Base-by-base conservation (phyloP, 2,888 invertebrate genomes). In the Rhagonycha fulva region DNA sequence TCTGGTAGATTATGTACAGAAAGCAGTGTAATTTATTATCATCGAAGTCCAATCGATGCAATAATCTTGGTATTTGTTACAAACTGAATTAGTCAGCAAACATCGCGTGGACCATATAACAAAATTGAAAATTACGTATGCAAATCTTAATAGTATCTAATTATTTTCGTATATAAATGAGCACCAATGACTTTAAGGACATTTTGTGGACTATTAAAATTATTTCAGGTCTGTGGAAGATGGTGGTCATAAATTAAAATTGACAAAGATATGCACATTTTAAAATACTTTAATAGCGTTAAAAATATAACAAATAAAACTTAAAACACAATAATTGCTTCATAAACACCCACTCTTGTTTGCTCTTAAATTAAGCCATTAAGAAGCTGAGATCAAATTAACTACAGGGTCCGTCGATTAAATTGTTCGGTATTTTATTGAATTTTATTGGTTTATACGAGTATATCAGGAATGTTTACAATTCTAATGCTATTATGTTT, bases 1-100 rank as follows among this genome's bases (percentile, higher is more conserved):
- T 81, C 82, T 82, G 82, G 81, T 81, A 77, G 81, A 82, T 82
- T 80, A 82, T 80, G 80, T 82, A 79, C 81, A 81, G 81, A 47
- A 83, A 82, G 82, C 82, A 76, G 70, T 73, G 80, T 78, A 81
- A 82, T 83, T 83, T 82, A 83, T 83, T 82, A 83, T 80, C 81
- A 79, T 81, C 82, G 82, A 82, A 83, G 83, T 83, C 83, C 82
- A 82, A 82, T 83, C 80, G 79, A 70, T 70, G 75, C 75, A 47
- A 47, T 47, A 77, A 75, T 75, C 77, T 72, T 30, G 47, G 72
- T 32, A 69, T 70, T 62, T 72, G 68, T 62, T 73, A 76, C 76
- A 71, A 76, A 32, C 72, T 72, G 75, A 75, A 72, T 72, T 71
- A 73, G 76, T 70, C 73, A 76, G 70, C 61, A 69, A 74, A 69